These are phyloP conservation scores for Dicroscelio sp. DNA, from an alignment of 2,888 invertebrate genomes.

Conservation along the genomic window DNA sequence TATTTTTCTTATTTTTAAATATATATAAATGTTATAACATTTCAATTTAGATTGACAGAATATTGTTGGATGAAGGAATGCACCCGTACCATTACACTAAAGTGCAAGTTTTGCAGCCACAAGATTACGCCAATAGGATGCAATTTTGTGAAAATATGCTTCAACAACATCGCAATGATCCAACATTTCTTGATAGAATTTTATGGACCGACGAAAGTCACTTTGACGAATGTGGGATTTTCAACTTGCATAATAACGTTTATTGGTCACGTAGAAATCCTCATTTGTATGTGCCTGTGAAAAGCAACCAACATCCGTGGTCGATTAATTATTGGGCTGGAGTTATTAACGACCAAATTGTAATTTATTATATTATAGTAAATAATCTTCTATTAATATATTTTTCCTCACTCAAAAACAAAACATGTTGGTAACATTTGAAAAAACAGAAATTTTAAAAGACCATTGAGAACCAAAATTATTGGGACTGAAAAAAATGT, in stretches of 20 bases:
- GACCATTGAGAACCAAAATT: too few relatives aligned
- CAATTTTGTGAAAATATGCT: slow-evolving; percentile 11
- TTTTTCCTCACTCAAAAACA: too few relatives aligned
- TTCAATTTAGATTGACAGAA: neutral
- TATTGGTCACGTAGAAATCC: neutral
- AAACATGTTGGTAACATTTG: too few relatives aligned
- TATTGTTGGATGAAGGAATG: neutral
- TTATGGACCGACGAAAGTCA: slow-evolving; percentile 24
- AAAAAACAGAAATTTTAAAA: too few relatives aligned
- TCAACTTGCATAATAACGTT: neutral
- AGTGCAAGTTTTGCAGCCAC: neutral
- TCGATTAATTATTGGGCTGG: neutral
- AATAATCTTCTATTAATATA: too few relatives aligned
- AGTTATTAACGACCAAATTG: neutral
- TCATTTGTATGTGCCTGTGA: neutral
- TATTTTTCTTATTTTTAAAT: too few relatives aligned
- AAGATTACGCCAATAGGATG: neutral
- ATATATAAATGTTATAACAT: too few relatives aligned
- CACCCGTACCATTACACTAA: slow-evolving; percentile 29
- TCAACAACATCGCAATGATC: neutral
- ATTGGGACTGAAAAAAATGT: too few relatives aligned
- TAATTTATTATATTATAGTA: neutral
- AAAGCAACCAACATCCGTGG: neutral
- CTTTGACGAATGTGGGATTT: slow-evolving; percentile 16
- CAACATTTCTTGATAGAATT: neutral